Evolutionary conservation across 2,113 vertebrate genomes (phyloP), one percentile per base, ranked within the genome.

Genomic region (Zapornia atra): DNA sequence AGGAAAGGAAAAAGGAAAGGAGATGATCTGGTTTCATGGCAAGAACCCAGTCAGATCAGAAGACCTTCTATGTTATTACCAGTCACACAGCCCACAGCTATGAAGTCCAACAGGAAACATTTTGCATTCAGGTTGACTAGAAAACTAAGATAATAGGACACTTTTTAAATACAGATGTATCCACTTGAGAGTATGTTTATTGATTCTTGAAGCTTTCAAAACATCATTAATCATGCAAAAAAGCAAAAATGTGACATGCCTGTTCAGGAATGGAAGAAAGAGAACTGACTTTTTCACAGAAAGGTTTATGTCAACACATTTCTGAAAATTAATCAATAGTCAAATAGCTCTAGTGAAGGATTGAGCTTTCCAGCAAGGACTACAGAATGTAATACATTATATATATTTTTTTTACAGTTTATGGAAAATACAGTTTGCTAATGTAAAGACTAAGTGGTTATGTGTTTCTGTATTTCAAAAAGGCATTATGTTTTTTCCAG

Each of bases 281-380:
- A 71, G 63, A 94, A 59, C 66, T 29, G 65, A 29, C 44, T 97
- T 91, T 90, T 95, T 81, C 57, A 82, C 38, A 68, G 86, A 68
- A 75, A 87, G 70, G 42, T 53, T 94, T 92, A n/a, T 88, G 82
- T 90, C 81, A 93, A 95, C 50, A 51, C 14, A 91, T 89, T 97
- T 96, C 66, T 92, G 70, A 92, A 97, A 94, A 92, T 76, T 71
- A 97, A 94, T 97, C 97, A 95, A 91, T 92, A 95, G 70, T 88
- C 72, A 96, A 95, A 89, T 86, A 96, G 93, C 26, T 88, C 33
- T 59, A 92, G 53, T 96, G 97, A 96, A 24, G 33, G 85, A 94
- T 11, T 84, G 48, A 92, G 69, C 54, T 82, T 90, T 95, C 56
- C 75, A 88, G 77, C 31, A 80, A 66, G 70, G 46, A 91, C 60